Base-by-base conservation (phyloP, 2,113 vertebrate species). In the Xiphophorus couchianus region DNA sequence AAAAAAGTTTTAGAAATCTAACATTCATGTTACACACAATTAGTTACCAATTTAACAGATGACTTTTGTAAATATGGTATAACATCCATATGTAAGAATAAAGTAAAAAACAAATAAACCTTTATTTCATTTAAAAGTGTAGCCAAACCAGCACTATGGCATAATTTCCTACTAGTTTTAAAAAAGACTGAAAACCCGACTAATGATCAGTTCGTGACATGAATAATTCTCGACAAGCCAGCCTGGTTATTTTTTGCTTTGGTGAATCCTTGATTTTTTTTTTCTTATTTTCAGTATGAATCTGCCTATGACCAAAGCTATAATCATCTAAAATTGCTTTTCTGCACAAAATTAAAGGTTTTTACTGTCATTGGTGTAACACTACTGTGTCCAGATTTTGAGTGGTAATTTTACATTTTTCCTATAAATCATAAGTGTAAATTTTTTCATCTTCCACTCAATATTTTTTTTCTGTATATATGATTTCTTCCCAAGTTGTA, bases 381-480 rank as follows among this genome's bases (percentile, higher is more conserved):
- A 80, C 76, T 82, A 80, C 76, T 82, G 80, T 84, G 80, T 58
- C 65, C 27, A 70, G 70, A 58, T 29, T 74, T 69, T 44, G 4
- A 44, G 17, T 75, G 25, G 35, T 25, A 12, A 37, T 76, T 81
- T 67, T 69, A 33, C 70, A 15, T 77, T 71, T 85, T 79, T 71
- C 62, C 44, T 44, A 80, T 62, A 68, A 75, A 83, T 85, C 44
- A 79, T 67, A 69, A 77, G 74, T 77, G 22, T 27, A 44, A 42
- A 66, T 58, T n/a, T 58, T 4, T 17, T 17, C 28, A 3, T 33
- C 31, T 33, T 58, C 48, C 44, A 17, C 66, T 65, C 14, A 29
- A 44, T 76, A 22, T 31, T 66, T 68, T 30, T 72, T 42, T 66
- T 68, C 30, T 72, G 19, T 63, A 68, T 37, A 65, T 71, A 65